These are phyloP conservation scores for Bombus confusus DNA, from an alignment of 1,140 invertebrate species.

Conservation along the genomic window DNA sequence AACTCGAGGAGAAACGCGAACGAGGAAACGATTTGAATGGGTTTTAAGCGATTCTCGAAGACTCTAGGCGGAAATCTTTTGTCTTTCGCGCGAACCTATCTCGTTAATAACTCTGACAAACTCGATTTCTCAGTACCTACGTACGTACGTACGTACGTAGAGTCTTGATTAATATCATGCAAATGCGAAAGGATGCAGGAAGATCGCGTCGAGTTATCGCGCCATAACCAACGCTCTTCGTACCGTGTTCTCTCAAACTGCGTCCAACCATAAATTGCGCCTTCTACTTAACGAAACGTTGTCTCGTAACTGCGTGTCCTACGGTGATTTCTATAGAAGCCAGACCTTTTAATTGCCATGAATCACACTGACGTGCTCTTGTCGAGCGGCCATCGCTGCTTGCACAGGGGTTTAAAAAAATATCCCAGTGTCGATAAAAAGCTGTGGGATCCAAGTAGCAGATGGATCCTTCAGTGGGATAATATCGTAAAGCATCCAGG, in stretches of 20 bases:
- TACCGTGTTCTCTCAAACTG: not conserved
- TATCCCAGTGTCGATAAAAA: slow-evolving; percentile 81
- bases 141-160: not conserved
- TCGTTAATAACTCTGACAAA: not conserved
- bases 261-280: not conserved
- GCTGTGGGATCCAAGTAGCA: slow-evolving; percentile 82
- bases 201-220: not conserved
- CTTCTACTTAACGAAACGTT: not conserved
- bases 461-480: slow-evolving; percentile 84
- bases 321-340: not conserved
- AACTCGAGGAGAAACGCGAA: not conserved
- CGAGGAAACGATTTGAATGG: not conserved
- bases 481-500: slow-evolving; percentile 83
- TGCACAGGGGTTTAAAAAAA: slow-evolving; percentile 76
- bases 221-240: not conserved
- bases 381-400: slow-evolving; percentile 72
- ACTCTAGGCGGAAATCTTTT: not conserved
- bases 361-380: slow-evolving; percentile 69
- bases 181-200: not conserved
- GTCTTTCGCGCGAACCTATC: not conserved
- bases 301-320: too few species aligned
- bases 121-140: not conserved
- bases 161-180: not conserved
- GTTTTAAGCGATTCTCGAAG: not conserved
- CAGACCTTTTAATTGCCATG: slow-evolving; percentile 50